A percentile compares a stretch with the other conserved stretches of the same genome.
Evolutionary conservation across 2,113 vertebrate species (phyloP).

Genomic region (Mobula birostris): DNA sequence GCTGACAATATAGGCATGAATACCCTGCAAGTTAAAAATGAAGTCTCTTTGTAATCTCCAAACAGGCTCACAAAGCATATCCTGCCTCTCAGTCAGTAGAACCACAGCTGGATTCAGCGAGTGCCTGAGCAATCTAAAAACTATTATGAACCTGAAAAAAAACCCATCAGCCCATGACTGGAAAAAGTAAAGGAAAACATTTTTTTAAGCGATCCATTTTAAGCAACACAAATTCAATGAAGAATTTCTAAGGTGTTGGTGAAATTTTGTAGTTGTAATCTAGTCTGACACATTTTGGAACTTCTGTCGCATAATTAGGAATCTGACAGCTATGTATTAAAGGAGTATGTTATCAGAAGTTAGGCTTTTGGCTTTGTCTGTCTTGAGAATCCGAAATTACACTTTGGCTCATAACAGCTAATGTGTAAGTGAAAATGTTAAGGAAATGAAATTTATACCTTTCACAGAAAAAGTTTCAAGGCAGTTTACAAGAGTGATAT

Average conservation of each 20-base stretch:
- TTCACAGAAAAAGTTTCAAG: no score
- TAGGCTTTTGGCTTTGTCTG: background rate
- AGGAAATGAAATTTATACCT: no score
- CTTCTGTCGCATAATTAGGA: background rate
- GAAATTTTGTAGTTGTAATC: background rate
- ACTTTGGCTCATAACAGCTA: background rate
- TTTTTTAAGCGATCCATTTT: background rate
- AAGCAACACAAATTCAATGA: no score
- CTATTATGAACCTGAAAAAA: background rate
- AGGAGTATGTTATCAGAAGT: background rate
- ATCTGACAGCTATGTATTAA: background rate
- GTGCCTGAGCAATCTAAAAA: background rate
- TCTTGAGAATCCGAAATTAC: background rate
- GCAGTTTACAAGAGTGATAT: no score
- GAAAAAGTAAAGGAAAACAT: background rate
- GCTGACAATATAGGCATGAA: background rate
- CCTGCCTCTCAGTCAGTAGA: background rate
- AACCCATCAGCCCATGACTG: background rate
- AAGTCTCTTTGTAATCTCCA: conserved; percentile 8
- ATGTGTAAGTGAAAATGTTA: background rate
- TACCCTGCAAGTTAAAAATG: background rate
- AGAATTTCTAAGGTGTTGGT: background rate
- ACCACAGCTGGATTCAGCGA: conserved; percentile 10
- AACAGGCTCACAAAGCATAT: conserved; percentile 6
- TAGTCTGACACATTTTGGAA: background rate